phyloP scores from a whole-genome alignment of 2,888 invertebrate species.

The Melinaea marsaeus region DNA sequence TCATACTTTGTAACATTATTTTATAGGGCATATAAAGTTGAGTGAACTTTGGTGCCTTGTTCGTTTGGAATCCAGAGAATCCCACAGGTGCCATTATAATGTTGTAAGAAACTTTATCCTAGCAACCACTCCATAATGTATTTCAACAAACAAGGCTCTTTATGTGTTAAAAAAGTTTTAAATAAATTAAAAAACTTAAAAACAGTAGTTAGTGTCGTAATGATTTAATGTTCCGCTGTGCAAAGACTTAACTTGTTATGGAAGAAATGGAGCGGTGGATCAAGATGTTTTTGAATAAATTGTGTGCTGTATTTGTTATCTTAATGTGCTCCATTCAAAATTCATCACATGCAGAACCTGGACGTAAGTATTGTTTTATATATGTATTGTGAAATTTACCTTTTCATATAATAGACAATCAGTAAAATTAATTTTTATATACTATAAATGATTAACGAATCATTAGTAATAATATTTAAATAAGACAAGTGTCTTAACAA shows the following conservation, averaged over 20 bases:
- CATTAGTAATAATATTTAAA: no score
- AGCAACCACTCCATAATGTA: constrained; percentile 59
- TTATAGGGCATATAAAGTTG: constrained; percentile 58
- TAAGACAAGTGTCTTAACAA: no score
- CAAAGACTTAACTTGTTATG: constrained; percentile 53
- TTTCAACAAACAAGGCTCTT: constrained; percentile 24
- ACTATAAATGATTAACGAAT: no score
- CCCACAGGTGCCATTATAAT: constrained; percentile 66
- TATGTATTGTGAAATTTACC: background rate
- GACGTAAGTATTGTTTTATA: constrained; percentile 45
- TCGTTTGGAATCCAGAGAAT: constrained; percentile 50
- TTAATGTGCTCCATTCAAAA: constrained; percentile 42
- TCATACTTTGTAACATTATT: constrained; percentile 23
- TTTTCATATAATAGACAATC: background rate
- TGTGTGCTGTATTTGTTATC: constrained; percentile 46
- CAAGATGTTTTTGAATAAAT: constrained; percentile 58
- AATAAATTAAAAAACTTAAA: constrained; percentile 8
- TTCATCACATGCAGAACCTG: constrained; percentile 48
- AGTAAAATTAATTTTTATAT: no score
- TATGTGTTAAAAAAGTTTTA: constrained; percentile 23
- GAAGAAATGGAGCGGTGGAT: constrained; percentile 69
- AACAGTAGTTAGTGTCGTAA: constrained; percentile 25
- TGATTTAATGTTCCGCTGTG: constrained; percentile 29
- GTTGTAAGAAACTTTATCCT: constrained; percentile 69
- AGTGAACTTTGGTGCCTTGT: constrained; percentile 66